A percentile compares a stretch with the other conserved stretches of the same genome.
Conservation (phyloP, 2,888 invertebrate genomes). For the Camptogramma bilineatum region DNA sequence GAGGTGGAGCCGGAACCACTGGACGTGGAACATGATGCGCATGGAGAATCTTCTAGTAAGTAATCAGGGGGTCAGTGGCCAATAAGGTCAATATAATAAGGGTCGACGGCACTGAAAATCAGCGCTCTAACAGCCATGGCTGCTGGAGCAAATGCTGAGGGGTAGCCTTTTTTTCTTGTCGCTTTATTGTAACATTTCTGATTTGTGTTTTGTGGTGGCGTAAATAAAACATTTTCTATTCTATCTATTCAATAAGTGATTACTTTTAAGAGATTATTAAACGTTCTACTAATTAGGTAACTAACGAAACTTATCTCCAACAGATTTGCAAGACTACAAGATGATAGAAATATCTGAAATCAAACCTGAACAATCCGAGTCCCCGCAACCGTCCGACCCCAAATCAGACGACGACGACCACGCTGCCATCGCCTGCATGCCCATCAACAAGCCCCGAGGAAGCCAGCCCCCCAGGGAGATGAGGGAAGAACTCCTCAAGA, state of each 20-base stretch:
- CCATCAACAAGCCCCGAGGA: conserved; percentile 3
- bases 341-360: conserved; percentile 17
- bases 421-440: not conserved
- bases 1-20: conserved; percentile 12
- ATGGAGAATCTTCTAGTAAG: conserved; percentile 21
- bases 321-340: conserved; percentile 27
- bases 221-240: too few species aligned
- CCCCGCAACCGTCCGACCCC: conserved; percentile 13
- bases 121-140: too few species aligned
- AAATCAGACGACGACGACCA: conserved; percentile 30
- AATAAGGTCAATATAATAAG: too few species aligned
- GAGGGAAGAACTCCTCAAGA: conserved; percentile 39
- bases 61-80: too few species aligned
- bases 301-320: not conserved
- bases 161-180: too few species aligned
- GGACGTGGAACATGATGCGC: conserved; percentile 3
- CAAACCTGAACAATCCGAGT: conserved; percentile 13
- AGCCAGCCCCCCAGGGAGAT: conserved; percentile 29
- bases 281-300: too few species aligned
- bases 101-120: too few species aligned
- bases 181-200: too few species aligned
- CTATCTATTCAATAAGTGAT: too few species aligned
- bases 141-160: too few species aligned
- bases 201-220: too few species aligned
- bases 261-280: too few species aligned